Evolutionary conservation across 2,888 invertebrate species (phyloP).

Genomic region (Andrena camellia): DNA sequence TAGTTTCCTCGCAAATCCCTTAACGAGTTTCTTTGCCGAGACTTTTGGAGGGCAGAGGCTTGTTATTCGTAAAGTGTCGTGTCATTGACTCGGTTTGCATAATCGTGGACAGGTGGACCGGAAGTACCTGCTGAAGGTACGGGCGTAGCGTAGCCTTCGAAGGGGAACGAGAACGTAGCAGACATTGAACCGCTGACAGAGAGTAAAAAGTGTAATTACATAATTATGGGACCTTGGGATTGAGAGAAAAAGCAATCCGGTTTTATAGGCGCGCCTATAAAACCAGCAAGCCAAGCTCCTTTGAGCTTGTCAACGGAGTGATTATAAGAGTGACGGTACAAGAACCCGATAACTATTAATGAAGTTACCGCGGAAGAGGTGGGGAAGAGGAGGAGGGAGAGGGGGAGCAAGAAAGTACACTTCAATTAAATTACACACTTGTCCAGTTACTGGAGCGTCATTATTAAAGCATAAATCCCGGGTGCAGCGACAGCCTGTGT

Average conservation of each 20-base stretch:
- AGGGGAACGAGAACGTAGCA: constrained; percentile 36
- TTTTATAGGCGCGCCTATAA: constrained; percentile 48
- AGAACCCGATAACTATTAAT: constrained; percentile 45
- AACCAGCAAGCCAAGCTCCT: constrained; percentile 53
- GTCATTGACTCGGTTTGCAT: constrained; percentile 6
- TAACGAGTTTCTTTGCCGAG: neutral
- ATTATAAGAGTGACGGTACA: constrained; percentile 41
- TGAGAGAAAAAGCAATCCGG: constrained; percentile 66
- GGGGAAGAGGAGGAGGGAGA: too few species aligned
- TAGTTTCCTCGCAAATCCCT: neutral
- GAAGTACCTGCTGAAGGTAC: constrained; percentile 45
- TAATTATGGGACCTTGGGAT: constrained; percentile 61
- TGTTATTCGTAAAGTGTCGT: too few species aligned
- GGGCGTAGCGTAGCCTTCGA: neutral
- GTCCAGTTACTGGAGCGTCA: constrained; percentile 8
- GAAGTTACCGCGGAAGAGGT: constrained; percentile 20
- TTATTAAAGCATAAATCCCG: constrained; percentile 16
- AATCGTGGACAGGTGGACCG: constrained; percentile 26
- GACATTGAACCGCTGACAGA: constrained; percentile 45
- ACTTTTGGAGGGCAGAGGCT: neutral
- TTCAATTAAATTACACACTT: constrained; percentile 55
- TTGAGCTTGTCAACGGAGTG: constrained; percentile 59
- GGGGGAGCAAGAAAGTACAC: neutral
- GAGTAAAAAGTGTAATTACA: constrained; percentile 59
- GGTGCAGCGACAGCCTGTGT: too few species aligned